Evolutionary conservation across 2,888 invertebrate species (phyloP), one percentile per base, ranked within the genome.

Genomic region (Dolichopus griseipennis): DNA sequence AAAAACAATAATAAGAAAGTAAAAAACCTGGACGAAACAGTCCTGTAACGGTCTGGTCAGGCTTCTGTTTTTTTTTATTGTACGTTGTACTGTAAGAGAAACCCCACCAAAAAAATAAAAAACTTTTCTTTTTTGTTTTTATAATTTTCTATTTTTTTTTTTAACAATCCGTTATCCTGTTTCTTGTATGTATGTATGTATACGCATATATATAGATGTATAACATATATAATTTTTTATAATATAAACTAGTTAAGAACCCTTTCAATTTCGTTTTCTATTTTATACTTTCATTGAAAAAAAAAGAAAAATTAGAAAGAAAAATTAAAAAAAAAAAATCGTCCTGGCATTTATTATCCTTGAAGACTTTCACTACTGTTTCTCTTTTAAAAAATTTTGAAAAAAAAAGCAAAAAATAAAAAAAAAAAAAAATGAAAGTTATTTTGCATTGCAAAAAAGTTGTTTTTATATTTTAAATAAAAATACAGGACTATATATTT

Each of bases 1-100:
- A 43, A 43, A 52, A 52, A 52, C 12, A 52, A 52, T 34, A 43
- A 15, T 18, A 6, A 52, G 15, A 52, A n/a, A 43, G n/a, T n/a
- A 12, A 43, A 12, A 43, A 52, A 18, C 18, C 52, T 52, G 52
- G 52, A 52, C 52, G 52, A 52, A 52, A 52, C 3, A 52, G 4
- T 52, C 15, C 52, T 52, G 18, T 52, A 52, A 52, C n/a, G 52
- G 52, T 52, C 52, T 52, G 52, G 52, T 52, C 52, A 52, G 52
- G 52, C 52, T 18, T 15, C 52, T 52, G 1, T 9, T n/a, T n/a
- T n/a, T n/a, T n/a, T n/a, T n/a, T n/a, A n/a, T 15, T 52, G 18
- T 18, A 18, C 18, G 1, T 41, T 18, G 18, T 52, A 52, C 18
- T 4, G 2, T 52, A 27, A 52, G 52, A 52, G 52, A 52, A 52